Evolutionary conservation across 2,797 vertebrate species (phyloP), one percentile per base, ranked within the genome.

Genomic region (Geotrypetes seraphini): DNA sequence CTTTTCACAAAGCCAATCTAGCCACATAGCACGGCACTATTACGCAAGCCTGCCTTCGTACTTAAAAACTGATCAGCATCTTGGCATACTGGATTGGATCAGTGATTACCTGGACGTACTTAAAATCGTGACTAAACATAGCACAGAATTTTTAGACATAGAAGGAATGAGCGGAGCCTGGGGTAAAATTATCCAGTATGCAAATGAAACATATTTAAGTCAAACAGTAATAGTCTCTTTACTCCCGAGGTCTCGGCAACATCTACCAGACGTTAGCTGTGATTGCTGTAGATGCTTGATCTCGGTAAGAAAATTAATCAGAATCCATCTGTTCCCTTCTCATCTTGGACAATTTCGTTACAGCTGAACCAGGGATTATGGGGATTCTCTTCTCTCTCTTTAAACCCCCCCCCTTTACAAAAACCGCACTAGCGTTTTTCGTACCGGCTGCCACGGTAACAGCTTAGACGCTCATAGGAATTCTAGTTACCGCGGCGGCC

Each of bases 301-400:
- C 46, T 53, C 37, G 35, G 66, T 57, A 57, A 65, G 68, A 75
- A n/a, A 78, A 81, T 76, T 81, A 76, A 81, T 79, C 78, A 80
- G 73, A 66, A 75, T 75, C 79, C 78, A 81, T 79, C 76, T 81
- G 75, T 69, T 84, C 61, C 64, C 61, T 64, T 59, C 69, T 73
- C 59, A 69, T 66, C 55, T 66, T 48, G 63, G 55, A 75, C 68
- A 60, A 74, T 76, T 81, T 83, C 75, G 78, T 81, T 81, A 73
- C 67, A 60, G 59, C 62, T 73, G 73, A 79, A 73, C 60, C 62
- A 51, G 66, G 71, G 80, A 84, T 83, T 84, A 83, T 45, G 59
- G 57, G n/a, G 65, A 71, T 69, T 70, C 71, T 62, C 58, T 54
- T 47, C 59, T 57, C 59, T 60, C 39, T 2, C 7, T 34, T n/a